These are phyloP conservation scores for Pantherophis guttatus DNA, from an alignment of 2,113 vertebrate genomes.

Conservation along the genomic window DNA sequence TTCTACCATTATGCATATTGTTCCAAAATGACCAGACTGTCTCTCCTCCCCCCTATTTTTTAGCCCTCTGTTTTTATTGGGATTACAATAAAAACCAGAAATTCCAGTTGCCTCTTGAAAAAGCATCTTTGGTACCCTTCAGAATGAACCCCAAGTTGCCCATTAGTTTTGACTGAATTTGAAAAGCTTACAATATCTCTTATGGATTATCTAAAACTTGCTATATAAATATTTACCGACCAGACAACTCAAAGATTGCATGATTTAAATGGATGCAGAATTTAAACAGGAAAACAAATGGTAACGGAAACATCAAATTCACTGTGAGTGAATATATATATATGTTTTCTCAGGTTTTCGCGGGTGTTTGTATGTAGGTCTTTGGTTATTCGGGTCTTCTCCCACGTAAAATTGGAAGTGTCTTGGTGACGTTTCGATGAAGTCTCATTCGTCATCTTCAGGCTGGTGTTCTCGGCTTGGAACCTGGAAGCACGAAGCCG, in stretches of 20 bases:
- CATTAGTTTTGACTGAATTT: neutral
- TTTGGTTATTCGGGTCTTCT: too few species aligned
- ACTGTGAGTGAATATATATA: neutral
- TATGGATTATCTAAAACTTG: neutral
- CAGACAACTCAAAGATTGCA: neutral
- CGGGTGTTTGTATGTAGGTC: too few species aligned
- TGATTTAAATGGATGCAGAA: neutral
- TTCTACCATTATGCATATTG: neutral
- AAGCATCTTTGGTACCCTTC: neutral
- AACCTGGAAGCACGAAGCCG: too few species aligned
- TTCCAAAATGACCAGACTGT: neutral
- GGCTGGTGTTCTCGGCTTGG: too few species aligned
- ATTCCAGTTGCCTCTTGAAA: too few species aligned
- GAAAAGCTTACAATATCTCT: neutral
- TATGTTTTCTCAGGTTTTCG: too few species aligned
- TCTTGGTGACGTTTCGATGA: too few species aligned
- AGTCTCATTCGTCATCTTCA: too few species aligned
- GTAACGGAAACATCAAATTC: neutral
- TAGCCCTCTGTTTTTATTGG: neutral
- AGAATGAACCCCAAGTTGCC: neutral
- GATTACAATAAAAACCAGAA: neutral
- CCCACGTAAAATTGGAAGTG: too few species aligned
- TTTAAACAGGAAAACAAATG: neutral
- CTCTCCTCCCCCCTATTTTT: too few species aligned
- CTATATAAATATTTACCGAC: neutral